A percentile compares a stretch with the other conserved stretches of the same genome.
Evolutionary conservation across 2,888 invertebrate genomes (phyloP).

Genomic region (Romanomermis culicivorax): DNA sequence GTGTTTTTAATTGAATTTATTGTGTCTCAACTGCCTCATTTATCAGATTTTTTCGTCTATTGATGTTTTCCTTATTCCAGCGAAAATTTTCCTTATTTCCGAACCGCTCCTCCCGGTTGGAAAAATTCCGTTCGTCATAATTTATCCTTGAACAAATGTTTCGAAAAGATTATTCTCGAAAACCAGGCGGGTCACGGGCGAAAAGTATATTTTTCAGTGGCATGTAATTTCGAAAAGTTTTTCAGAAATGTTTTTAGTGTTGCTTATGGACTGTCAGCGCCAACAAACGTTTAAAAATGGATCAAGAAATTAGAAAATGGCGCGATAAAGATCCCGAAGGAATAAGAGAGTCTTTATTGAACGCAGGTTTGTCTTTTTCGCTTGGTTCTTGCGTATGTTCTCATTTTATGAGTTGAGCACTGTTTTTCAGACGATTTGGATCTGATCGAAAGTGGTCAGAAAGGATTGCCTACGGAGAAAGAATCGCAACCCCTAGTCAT

Average conservation of each 20-base stretch:
- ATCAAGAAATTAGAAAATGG: constrained; percentile 93
- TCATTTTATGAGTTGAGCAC: not conserved
- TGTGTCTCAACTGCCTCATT: too few relatives aligned
- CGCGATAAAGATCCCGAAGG: constrained; percentile 78
- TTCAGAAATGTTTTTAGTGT: constrained; percentile 12
- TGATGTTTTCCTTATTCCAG: constrained; percentile 41
- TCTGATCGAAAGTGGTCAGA: constrained; percentile 16
- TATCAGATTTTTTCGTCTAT: too few relatives aligned
- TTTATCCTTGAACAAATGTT: constrained; percentile 87
- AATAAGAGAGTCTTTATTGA: constrained; percentile 76
- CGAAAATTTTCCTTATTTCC: constrained; percentile 93
- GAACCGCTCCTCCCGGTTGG: constrained; percentile 93
- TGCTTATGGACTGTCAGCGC: constrained; percentile 95
- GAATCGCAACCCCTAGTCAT: not conserved
- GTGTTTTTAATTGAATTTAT: too few relatives aligned
- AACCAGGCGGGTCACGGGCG: constrained; percentile 40
- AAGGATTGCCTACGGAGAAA: constrained; percentile 17
- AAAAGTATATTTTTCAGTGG: constrained; percentile 33
- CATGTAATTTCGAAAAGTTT: too few relatives aligned
- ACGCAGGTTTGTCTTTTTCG: constrained; percentile 44
- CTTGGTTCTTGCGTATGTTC: not conserved
- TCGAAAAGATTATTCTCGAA: constrained; percentile 89
- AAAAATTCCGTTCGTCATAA: constrained; percentile 95
- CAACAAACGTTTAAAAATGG: constrained; percentile 80
- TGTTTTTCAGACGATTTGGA: constrained; percentile 16